A percentile compares a stretch with the other conserved stretches of the same genome.
These are phyloP conservation scores for Hypolimnas misippus DNA, from an alignment of 2,888 invertebrate genomes.

Conservation along the genomic window DNA sequence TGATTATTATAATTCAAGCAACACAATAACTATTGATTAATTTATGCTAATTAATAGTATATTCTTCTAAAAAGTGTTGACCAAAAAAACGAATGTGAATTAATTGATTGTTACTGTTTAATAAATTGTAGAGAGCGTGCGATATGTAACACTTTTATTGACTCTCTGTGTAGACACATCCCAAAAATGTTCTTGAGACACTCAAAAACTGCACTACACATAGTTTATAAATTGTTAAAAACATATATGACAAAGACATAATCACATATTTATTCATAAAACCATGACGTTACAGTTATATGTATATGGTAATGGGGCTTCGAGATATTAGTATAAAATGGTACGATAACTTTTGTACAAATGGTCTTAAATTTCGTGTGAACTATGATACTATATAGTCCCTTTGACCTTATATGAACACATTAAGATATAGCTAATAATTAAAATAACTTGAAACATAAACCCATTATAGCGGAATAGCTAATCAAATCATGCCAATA, in stretches of 20 bases:
- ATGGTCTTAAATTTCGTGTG: not conserved
- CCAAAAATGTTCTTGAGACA: not conserved
- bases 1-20: too few species aligned
- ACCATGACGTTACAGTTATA: not conserved
- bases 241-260: conserved; percentile 16
- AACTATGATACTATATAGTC: conserved; percentile 52
- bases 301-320: not conserved
- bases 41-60: too few species aligned
- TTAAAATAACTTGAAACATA: conserved; percentile 35
- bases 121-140: conserved; percentile 3
- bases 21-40: too few species aligned
- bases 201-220: not conserved
- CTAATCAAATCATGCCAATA: conserved; percentile 40
- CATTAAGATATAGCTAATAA: conserved; percentile 37
- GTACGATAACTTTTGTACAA: conserved; percentile 7
- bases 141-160: conserved; percentile 7
- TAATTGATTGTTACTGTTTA: not conserved
- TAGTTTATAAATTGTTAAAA: conserved; percentile 16
- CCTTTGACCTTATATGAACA: conserved; percentile 56
- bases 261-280: conserved; percentile 40
- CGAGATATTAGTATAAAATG: conserved; percentile 13
- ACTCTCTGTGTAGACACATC: conserved; percentile 1
- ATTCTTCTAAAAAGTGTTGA: not conserved
- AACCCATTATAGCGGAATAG: conserved; percentile 15
- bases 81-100: not conserved